Percentiles rank a stretch among this genome's conserved stretches.
Evolutionary conservation across 2,888 invertebrate genomes (phyloP).

Genomic region (Synanthedon myopaeformis): DNA sequence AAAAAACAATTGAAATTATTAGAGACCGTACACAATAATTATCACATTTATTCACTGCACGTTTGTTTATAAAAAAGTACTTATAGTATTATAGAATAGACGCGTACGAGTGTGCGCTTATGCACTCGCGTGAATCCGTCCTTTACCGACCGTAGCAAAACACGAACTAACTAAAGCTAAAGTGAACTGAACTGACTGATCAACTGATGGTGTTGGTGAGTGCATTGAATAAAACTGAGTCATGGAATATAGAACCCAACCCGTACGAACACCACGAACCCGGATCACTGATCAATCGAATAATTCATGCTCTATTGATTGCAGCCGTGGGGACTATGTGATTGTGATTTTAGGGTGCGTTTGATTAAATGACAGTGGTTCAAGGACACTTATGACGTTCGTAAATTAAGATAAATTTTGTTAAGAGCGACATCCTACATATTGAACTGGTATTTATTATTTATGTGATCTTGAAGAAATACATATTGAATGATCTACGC

Average conservation of each 20-base stretch:
- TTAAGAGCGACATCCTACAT: no score
- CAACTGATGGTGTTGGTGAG: slow-evolving; percentile 29
- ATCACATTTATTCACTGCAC: slow-evolving; percentile 39
- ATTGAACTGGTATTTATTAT: no score
- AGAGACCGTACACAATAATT: slow-evolving; percentile 26
- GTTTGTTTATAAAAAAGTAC: slow-evolving; percentile 14
- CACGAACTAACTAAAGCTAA: slow-evolving; percentile 2
- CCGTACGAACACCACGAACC: slow-evolving; percentile 47
- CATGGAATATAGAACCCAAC: slow-evolving; percentile 32
- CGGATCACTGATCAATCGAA: slow-evolving; percentile 47
- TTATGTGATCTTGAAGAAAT: neutral
- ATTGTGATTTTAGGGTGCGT: neutral
- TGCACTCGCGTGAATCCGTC: slow-evolving; percentile 32
- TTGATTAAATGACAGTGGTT: neutral
- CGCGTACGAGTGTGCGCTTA: slow-evolving; percentile 38
- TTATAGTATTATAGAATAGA: slow-evolving; percentile 26
- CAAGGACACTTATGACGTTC: no score
- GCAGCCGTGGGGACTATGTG: slow-evolving; percentile 14
- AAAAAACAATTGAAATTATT: slow-evolving; percentile 15
- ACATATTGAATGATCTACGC: neutral
- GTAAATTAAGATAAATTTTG: no score
- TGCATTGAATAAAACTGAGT: slow-evolving; percentile 47
- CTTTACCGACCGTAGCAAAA: slow-evolving; percentile 8
- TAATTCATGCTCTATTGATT: slow-evolving; percentile 44
- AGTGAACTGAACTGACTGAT: neutral